Evolutionary conservation across 2,888 invertebrate species (phyloP), one percentile per base, ranked within the genome.

Genomic region (Crepidodera aurea): DNA sequence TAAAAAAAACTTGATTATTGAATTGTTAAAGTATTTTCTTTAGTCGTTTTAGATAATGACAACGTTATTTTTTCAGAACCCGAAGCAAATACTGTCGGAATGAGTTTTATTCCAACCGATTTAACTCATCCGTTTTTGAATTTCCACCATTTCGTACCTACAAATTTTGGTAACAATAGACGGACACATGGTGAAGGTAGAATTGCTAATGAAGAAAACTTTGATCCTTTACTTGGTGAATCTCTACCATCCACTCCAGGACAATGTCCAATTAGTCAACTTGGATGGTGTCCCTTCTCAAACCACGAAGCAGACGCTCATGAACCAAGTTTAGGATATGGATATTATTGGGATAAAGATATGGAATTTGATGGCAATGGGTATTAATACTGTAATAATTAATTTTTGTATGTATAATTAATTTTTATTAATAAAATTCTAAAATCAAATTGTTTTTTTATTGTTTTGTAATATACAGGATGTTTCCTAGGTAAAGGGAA

Each of bases 51-150:
- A 22, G 22, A 4, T 4, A 22, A 22, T 22, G 6, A 22, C 6
- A 22, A 4, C 6, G 2, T 22, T 22, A 22, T 22, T 22, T 22
- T 22, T 22, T 22, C 32, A 32, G 10, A n/a, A 53, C 10, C 13
- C 25, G 22, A 50, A 8, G 22, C 8, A 18, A 39, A 60, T 6
- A 64, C 53, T 16, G 64, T 69, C n/a, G 69, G 68, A 12, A 40
- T 25, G 1, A 61, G 63, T 50, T 50, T 59, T 68, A 46, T 64
- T 39, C 60, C 65, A 66, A 55, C 62, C 19, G 67, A 68, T 13
- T 53, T 75, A 48, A 46, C 64, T 50, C 69, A 70, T 13, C 76
- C 76, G 0, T 74, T 74, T 53, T 71, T 76, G 72, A 69, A 70
- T 15, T 56, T 69, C 25, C 51, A 44, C n/a, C 19, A 15, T 42